phyloP scores from a whole-genome alignment of 1,140 invertebrate species.

The Dendrolimus kikuchii region DNA sequence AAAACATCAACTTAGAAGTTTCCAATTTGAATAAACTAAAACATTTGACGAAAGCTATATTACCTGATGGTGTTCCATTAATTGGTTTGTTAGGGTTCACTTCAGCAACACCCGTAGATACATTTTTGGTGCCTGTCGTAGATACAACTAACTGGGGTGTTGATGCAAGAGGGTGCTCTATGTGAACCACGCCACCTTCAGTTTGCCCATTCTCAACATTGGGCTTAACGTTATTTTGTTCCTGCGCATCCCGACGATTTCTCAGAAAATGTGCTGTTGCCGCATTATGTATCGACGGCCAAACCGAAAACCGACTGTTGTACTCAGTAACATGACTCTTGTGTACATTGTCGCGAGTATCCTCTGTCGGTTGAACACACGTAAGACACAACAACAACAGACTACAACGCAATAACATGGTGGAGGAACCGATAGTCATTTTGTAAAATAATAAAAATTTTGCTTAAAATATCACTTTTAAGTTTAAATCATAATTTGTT shows the following conservation, averaged over 20 bases:
- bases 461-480: too few relatives aligned
- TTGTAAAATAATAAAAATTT: too few relatives aligned
- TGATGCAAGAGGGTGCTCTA: background rate
- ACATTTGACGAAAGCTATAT: too few relatives aligned
- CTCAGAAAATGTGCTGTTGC: constrained; percentile 17
- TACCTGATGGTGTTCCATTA: too few relatives aligned
- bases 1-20: too few relatives aligned
- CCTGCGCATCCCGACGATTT: constrained; percentile 1
- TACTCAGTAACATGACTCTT: constrained; percentile 15
- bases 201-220: background rate
- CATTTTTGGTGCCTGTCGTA: background rate
- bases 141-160: background rate
- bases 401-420: constrained; percentile 16
- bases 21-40: too few relatives aligned
- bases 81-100: too few relatives aligned
- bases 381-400: constrained; percentile 27
- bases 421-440: background rate
- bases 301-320: constrained; percentile 22
- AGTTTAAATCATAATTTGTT: too few relatives aligned
- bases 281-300: constrained; percentile 33
- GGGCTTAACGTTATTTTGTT: background rate
- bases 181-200: constrained; percentile 8
- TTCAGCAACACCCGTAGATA: too few relatives aligned
- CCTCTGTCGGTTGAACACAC: constrained; percentile 19
- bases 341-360: constrained; percentile 10